Base-by-base conservation (phyloP, 2,113 vertebrate genomes). In the Pantherophis guttatus region DNA sequence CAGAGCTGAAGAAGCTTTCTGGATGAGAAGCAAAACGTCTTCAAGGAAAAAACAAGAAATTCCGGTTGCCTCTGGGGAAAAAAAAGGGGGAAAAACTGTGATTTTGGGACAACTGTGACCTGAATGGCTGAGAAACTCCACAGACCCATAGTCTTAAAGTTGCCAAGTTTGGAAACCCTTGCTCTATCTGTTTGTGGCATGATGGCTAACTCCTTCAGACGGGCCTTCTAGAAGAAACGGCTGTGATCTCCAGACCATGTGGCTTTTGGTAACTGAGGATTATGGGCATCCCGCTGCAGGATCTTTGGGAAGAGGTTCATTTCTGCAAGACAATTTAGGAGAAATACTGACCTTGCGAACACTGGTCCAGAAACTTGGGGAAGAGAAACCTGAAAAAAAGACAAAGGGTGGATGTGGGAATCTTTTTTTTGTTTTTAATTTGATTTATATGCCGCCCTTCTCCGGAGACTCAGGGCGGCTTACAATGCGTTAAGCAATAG, bases 281-380 rank as follows among this genome's bases (percentile, higher is more conserved):
- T 8, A n/a, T 3, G 21, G 24, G 26, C 29, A 2, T 6, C 1
- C 0, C 3, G 2, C 26, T 3, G 5, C 50, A 29, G 26, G 9
- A 13, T 24, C 44, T 50, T 11, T 17, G 29, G 39, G 81, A 85
- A 85, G 11, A 53, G 17, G 11, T 24, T 50, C 11, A 24, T 85
- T 15, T 23, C 21, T 9, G 23, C 9, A 54, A 94, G 90, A 9
- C 29, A 92, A 3, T 96, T 95, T 94, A 52, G 90, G 93, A 87
- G 39, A 3, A 70, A 81, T 53, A 95, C 70, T 0, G 97, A 99
- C 99, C 99, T 98, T 99, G 99, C 23, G 98, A 99, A 96, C 99
- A 99, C 95, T 99, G 99, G 96, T 99, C 99, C 98, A 99, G 96
- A 95, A 99, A 98, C 95, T 99, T 99, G 13, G 99, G 99, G 59